These are phyloP conservation scores for Echinometra lucunter DNA, from an alignment of 53 echinoderm and acorn worm species.

Conservation along the genomic window DNA sequence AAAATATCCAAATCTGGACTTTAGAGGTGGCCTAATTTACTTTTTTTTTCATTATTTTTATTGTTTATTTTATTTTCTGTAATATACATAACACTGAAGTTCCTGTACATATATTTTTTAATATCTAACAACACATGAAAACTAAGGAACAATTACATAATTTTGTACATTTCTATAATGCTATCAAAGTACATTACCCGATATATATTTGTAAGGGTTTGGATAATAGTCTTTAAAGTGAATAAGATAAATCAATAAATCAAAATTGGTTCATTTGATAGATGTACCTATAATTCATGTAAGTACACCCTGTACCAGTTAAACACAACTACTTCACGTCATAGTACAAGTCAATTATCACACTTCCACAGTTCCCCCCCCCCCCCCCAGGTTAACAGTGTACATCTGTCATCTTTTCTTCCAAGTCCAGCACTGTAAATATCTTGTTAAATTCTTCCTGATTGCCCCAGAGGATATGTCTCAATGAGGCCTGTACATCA, in stretches of 20 bases:
- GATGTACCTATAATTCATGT: no score
- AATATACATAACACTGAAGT: not conserved
- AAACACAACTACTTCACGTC: not conserved
- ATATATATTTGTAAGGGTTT: not conserved
- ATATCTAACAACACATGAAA: not conserved
- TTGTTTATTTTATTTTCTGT: no score
- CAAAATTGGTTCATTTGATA: no score
- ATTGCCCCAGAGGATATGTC: no score
- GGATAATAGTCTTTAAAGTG: no score
- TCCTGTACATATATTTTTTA: not conserved
- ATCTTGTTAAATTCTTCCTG: no score
- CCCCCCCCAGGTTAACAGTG: no score
- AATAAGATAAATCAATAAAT: no score
- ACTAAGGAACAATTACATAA: not conserved
- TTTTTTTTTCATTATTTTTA: no score
- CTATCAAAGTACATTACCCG: not conserved
- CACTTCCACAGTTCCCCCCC: not conserved
- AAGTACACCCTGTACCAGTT: not conserved
- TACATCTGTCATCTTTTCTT: no score
- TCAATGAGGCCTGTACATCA: no score
- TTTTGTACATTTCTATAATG: not conserved
- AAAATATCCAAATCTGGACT: not conserved
- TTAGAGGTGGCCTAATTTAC: not conserved
- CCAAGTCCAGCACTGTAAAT: no score
- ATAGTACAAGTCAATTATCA: not conserved